Evolutionary conservation across 2,888 invertebrate species (phyloP), one percentile per base, ranked within the genome.

Genomic region (Phasia obesa): DNA sequence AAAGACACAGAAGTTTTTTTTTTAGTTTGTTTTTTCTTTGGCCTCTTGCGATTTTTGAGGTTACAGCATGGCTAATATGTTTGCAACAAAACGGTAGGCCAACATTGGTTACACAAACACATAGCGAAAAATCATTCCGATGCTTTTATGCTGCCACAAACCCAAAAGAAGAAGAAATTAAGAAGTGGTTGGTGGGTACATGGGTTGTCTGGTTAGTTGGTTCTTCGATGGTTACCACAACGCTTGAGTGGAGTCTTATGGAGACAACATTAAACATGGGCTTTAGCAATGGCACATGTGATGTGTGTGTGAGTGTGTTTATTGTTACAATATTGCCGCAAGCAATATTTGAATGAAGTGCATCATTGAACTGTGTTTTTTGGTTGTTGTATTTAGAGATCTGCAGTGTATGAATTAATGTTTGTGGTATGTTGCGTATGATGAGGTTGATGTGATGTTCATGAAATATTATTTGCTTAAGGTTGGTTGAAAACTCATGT

Each of bases 21-120:
- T 84, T 67, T 7, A 25, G 51, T 31, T 13, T n/a, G 9, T 15
- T 25, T 23, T 23, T 25, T 23, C 1, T 35, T 38, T 53, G 19
- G 25, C 42, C 31, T 60, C 76, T 76, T 65, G 62, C 57, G 80
- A 70, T 70, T 62, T 51, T 78, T 67, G 55, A 73, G 81, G 82
- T 65, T 62, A 64, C 76, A 84, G 84, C 86, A 85, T 88, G 86
- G 86, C 87, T 87, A 88, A 87, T 88, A 87, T 86, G 87, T 87
- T 88, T 83, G 85, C 86, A 87, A 87, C 87, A 87, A 88, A 87
- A 88, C 87, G 86, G 88, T 88, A 88, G 88, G 87, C 86, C 85
- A 85, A 79, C 81, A 78, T 84, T 84, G 78, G 85, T 75, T 81
- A 81, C 80, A 84, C 82, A 83, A 65, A 60, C 78, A 70, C 53